These are phyloP conservation scores for Takifugu rubripes DNA, from an alignment of 2,797 vertebrate genomes.

Conservation along the genomic window DNA sequence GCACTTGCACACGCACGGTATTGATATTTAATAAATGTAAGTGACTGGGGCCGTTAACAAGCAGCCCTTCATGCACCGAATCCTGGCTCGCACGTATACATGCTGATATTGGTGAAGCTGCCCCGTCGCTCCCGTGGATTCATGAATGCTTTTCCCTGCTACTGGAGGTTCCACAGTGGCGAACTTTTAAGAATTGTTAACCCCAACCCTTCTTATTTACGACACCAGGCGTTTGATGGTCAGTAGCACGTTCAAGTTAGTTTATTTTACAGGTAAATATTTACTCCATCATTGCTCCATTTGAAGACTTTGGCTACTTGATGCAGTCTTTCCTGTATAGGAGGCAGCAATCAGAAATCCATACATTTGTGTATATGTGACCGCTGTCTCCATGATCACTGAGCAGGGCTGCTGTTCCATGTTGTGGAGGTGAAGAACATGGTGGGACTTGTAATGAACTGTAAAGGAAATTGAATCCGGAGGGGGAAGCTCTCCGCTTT, in stretches of 20 bases:
- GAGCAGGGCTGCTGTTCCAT: neutral
- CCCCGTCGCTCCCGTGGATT: no score
- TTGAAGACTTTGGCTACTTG: neutral
- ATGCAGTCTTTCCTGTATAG: neutral
- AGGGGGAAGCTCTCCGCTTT: conserved; percentile 61
- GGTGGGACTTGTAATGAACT: conserved; percentile 33
- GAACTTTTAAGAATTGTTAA: no score
- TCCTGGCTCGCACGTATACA: neutral
- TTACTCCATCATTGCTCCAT: neutral
- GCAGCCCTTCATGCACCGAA: neutral
- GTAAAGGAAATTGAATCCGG: conserved; percentile 38
- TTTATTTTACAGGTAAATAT: neutral
- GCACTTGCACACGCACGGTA: no score
- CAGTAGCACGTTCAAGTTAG: conserved; percentile 1
- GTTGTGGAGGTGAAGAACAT: conserved; percentile 9
- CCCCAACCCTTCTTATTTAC: no score
- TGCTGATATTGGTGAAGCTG: neutral
- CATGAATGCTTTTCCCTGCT: conserved; percentile 11
- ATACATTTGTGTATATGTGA: conserved; percentile 2
- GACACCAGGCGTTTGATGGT: conserved; percentile 7
- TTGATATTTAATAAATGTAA: no score
- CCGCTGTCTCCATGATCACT: conserved; percentile 12
- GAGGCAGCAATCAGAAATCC: neutral
- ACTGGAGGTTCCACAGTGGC: no score
- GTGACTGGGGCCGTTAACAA: no score